Evolutionary conservation across 2,888 invertebrate species (phyloP).

Genomic region (Nysson spinosus): DNA sequence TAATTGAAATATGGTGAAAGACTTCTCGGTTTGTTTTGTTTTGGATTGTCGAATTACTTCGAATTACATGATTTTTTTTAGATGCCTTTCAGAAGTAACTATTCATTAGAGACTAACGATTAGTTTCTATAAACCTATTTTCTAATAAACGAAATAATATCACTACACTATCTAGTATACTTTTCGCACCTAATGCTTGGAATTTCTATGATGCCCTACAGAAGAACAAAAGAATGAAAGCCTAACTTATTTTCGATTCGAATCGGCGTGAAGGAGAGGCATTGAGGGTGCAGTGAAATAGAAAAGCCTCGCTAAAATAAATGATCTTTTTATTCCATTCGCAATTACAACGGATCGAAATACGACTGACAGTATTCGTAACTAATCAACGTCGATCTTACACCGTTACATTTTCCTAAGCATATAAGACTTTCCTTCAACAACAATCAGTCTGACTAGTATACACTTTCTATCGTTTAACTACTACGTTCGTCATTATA

Average conservation of each 20-base stretch:
- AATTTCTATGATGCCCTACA: too few species aligned
- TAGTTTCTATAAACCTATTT: too few species aligned
- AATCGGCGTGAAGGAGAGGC: slow-evolving; percentile 55
- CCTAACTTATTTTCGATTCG: slow-evolving; percentile 1
- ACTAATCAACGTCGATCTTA: slow-evolving; percentile 56
- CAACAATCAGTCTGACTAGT: slow-evolving; percentile 45
- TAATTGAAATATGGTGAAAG: too few species aligned
- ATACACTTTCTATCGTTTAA: slow-evolving; percentile 21
- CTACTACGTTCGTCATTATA: slow-evolving; percentile 13
- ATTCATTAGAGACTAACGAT: too few species aligned
- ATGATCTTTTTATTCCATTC: slow-evolving; percentile 69
- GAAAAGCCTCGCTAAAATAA: slow-evolving; percentile 69
- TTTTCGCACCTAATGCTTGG: too few species aligned
- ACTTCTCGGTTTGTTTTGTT: too few species aligned
- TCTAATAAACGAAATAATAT: too few species aligned
- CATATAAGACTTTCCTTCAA: slow-evolving; percentile 32
- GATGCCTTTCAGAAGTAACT: too few species aligned
- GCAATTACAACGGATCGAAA: slow-evolving; percentile 68
- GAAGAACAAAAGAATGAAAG: too few species aligned
- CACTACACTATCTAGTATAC: too few species aligned
- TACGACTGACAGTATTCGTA: slow-evolving; percentile 57
- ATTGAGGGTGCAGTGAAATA: slow-evolving; percentile 64
- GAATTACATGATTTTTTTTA: too few species aligned
- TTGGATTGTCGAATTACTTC: too few species aligned
- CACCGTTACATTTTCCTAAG: slow-evolving; percentile 45